Evolutionary conservation across 2,113 vertebrate genomes (phyloP), one percentile per base, ranked within the genome.

Genomic region (Hippocampus comes): DNA sequence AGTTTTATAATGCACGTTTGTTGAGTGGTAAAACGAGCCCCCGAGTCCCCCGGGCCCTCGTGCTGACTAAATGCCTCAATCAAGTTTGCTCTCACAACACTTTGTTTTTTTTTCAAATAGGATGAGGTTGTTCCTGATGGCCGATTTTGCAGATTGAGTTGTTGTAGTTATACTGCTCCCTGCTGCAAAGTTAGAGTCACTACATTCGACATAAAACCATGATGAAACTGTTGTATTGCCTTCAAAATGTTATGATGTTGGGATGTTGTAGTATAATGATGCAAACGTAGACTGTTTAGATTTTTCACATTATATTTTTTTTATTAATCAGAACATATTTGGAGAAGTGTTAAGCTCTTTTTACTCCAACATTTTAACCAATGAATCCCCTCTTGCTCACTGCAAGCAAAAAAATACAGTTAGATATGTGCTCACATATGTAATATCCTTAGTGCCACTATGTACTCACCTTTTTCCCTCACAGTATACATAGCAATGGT

Each of bases 401-500:
- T 90, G 84, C 73, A 14, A 1, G 9, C 59, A 61, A 14, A 76
- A 9, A 77, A 1, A 79, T 60, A 73, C 3, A 69, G 48, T 53
- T 9, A 67, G 0, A 7, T 72, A 14, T 38, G 9, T 20, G 14
- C 25, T 25, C 34, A 34, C 67, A 21, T 5, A 6, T 23, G 15
- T 10, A 8, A 38, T 0, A n/a, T 23, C 41, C 9, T 41, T 74
- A 42, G 12, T 20, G 30, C 17, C 17, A 3, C 3, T 25, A 49
- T 18, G 20, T 14, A 11, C 67, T 73, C 30, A 90, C 87, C 5
- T 78, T 89, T 88, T 63, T 89, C 80, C 18, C 6, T 83, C 2
- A 90, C 85, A 0, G 73, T 89, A 9, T 90, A 90, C 17, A 76
- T 7, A 0, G 87, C 65, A 48, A 83, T 75, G 86, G 89, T 90